Evolutionary conservation across 1,140 invertebrate species (phyloP).

Genomic region (Drusus annulatus): DNA sequence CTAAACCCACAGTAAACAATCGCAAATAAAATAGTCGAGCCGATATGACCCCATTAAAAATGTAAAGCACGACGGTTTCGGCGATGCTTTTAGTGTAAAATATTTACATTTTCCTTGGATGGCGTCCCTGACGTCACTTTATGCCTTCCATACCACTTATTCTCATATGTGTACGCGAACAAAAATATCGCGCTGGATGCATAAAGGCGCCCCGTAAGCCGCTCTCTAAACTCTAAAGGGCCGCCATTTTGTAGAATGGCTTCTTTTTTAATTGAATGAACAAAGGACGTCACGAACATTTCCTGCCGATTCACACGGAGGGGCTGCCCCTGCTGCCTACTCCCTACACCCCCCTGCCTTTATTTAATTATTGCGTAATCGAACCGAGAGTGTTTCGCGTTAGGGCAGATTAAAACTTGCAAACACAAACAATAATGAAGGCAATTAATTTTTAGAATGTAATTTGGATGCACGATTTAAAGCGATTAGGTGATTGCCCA

Average conservation of each 20-base stretch:
- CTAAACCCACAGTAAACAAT: too few relatives aligned
- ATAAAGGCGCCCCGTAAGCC: slow-evolving; percentile 35
- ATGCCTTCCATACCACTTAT: slow-evolving; percentile 30
- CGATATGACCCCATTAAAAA: too few relatives aligned
- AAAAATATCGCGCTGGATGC: slow-evolving; percentile 26
- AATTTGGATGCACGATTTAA: too few relatives aligned
- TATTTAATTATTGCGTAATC: slow-evolving; percentile 35
- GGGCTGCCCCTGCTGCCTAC: neutral
- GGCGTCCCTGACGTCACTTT: slow-evolving; percentile 10
- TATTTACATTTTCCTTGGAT: neutral
- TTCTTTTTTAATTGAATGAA: slow-evolving; percentile 56
- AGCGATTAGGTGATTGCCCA: too few relatives aligned
- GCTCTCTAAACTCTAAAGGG: slow-evolving; percentile 41
- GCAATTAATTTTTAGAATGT: too few relatives aligned
- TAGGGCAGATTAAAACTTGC: neutral
- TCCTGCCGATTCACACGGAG: slow-evolving; percentile 19
- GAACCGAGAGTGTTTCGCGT: slow-evolving; percentile 22
- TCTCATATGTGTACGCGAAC: slow-evolving; percentile 23
- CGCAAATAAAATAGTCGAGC: too few relatives aligned
- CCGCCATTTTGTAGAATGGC: slow-evolving; percentile 48
- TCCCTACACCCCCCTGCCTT: too few relatives aligned
- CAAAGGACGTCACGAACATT: slow-evolving; percentile 53
- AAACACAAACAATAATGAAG: too few relatives aligned
- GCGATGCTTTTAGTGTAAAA: slow-evolving; percentile 17
- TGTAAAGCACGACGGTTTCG: neutral